These are phyloP conservation scores for Elgaria multicarinata DNA, from an alignment of 2,113 vertebrate genomes.

Conservation along the genomic window DNA sequence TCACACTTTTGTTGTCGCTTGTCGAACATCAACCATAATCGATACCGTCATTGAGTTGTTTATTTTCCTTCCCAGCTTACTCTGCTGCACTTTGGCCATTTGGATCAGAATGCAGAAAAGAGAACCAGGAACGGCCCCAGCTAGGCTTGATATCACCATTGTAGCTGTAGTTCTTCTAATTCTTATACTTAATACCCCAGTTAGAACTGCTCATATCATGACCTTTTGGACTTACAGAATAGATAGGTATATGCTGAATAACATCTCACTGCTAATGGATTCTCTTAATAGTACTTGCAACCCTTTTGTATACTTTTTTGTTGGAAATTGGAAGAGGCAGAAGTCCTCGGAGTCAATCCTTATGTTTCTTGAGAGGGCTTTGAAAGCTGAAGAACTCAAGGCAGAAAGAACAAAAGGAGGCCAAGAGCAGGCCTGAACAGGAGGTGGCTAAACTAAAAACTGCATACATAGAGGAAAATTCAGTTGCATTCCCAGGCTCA, in stretches of 20 bases:
- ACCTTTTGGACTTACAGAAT: background rate
- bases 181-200: background rate
- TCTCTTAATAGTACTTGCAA: background rate
- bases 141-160: accelerated
- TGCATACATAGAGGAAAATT: background rate
- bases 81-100: constrained; percentile 16
- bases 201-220: background rate
- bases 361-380: background rate
- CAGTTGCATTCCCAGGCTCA: background rate
- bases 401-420: background rate
- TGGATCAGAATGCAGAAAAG: constrained; percentile 11
- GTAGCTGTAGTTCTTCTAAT: background rate
- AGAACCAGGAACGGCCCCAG: accelerated
- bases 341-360: background rate
- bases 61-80: background rate
- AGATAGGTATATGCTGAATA: accelerated
- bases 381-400: background rate
- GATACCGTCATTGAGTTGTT: constrained; percentile 27
- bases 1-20: accelerated
- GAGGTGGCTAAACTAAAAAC: background rate
- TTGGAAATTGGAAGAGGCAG: background rate
- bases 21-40: background rate
- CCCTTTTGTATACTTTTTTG: background rate
- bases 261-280: constrained; percentile 37
- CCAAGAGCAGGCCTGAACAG: background rate